Base-by-base conservation (phyloP, 2,113 vertebrate genomes). In the Zapus hudsonius region DNA sequence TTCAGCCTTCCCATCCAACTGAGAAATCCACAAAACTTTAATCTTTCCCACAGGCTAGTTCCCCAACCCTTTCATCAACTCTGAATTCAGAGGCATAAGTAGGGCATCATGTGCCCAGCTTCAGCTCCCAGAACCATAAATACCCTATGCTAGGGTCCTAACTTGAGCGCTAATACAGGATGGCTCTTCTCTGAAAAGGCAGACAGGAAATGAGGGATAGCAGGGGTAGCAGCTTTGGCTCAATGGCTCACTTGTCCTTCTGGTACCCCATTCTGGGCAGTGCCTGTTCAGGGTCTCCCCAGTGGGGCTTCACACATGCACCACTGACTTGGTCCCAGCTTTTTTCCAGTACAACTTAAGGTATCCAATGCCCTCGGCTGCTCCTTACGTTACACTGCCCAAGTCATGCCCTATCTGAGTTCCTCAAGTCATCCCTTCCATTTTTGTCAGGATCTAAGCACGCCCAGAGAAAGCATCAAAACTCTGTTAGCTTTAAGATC, bases 31-130 rank as follows among this genome's bases (percentile, higher is more conserved):
- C 72, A 87, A 81, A 90, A 82, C 11, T 17, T 67, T 87, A 52
- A 47, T 90, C 76, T 92, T 95, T 87, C 55, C 73, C 27, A 40
- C 59, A 93, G 81, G 64, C 87, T 84, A 52, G 40, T 87, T 92
- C 40, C 52, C 59, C 81, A 95, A 93, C 86, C 94, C 95, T 87
- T 92, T 92, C 92, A 94, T 94, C 91, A 94, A 91, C 57, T 92
- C 91, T 75, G 47, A 83, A 91, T 84, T 87, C 63, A 91, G 52
- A 55, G 42, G 12, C 87, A 29, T 87, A 92, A 89, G 84, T 79
- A 90, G 69, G 87, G 63, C 3, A 0, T 84, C n/a, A 66, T 84
- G 42, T 82, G 31, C 59, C 57, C 61, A 80, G 84, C n/a, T 81
- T 89, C 44, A 93, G 1, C 91, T 94, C n/a, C 47, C 44, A 87